Percentiles rank a stretch among this genome's conserved stretches.
Evolutionary conservation across 2,888 invertebrate genomes (phyloP).

Genomic region (Cantharis rustica): DNA sequence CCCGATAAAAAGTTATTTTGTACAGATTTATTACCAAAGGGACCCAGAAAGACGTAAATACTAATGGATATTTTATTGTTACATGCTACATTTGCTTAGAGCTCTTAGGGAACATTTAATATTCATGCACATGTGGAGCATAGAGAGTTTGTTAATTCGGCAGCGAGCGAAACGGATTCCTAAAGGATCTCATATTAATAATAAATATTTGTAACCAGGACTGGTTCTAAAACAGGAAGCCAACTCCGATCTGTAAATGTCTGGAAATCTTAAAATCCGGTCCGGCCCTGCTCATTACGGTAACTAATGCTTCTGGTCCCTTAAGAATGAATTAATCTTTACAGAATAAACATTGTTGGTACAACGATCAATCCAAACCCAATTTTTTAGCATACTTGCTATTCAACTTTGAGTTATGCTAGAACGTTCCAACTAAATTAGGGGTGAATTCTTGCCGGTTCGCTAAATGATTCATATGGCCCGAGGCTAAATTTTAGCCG

Average conservation of each 20-base stretch:
- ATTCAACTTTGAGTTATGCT: neutral
- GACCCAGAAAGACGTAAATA: neutral
- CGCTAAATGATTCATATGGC: neutral
- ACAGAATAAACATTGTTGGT: neutral
- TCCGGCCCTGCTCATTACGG: neutral
- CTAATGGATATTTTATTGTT: neutral
- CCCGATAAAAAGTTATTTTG: neutral
- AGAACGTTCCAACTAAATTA: neutral
- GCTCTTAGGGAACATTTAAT: neutral
- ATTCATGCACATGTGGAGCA: neutral
- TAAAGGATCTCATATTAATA: slow-evolving; percentile 1
- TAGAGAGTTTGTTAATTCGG: neutral
- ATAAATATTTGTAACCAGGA: neutral
- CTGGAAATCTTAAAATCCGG: neutral
- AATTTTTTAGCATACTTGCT: neutral
- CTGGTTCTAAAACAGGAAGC: neutral
- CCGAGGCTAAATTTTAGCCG: neutral
- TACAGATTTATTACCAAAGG: neutral
- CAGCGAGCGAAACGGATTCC: neutral
- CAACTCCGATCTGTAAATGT: neutral
- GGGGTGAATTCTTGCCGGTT: neutral
- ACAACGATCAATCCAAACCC: neutral
- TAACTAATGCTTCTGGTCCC: neutral
- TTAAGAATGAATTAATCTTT: neutral
- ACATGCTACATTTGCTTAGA: neutral